phyloP scores from a whole-genome alignment of 2,113 vertebrate genomes.

The Mellivora capensis region DNA sequence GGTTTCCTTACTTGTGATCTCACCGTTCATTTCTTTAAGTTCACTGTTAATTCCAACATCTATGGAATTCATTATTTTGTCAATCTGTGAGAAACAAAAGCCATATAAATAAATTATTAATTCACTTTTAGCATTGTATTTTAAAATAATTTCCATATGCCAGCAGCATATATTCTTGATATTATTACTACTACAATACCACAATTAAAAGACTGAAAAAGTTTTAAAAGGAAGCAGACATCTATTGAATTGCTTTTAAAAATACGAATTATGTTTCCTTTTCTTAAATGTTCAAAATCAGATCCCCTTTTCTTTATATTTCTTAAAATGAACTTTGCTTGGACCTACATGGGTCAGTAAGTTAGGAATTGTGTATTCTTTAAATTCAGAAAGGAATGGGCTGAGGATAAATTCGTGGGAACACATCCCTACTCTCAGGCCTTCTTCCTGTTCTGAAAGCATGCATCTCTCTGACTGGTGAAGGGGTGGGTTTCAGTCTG shows the following conservation, averaged over 20 bases:
- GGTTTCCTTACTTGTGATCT: constrained; percentile 85
- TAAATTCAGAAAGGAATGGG: not conserved
- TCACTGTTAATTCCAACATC: constrained; percentile 93
- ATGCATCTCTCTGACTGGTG: not conserved
- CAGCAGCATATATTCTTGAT: not conserved
- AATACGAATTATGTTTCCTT: not conserved
- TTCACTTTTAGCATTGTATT: not conserved
- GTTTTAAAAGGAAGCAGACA: not conserved
- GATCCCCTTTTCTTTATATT: not conserved
- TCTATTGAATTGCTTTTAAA: not conserved
- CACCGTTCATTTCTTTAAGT: constrained; percentile 86
- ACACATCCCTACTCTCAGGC: rapidly evolving
- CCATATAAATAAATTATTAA: constrained; percentile 17
- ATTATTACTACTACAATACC: not conserved
- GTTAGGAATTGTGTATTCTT: not conserved
- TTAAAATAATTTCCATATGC: constrained; percentile 40
- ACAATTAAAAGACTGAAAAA: not conserved
- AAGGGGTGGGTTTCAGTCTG: not conserved
- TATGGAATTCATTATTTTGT: constrained; percentile 98
- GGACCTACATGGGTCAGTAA: not conserved
- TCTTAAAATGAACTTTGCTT: constrained; percentile 19
- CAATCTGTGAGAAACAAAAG: constrained; percentile 87
- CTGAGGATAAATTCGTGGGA: not conserved
- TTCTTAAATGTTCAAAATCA: constrained; percentile 28
- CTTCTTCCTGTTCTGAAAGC: not conserved